Conservation (phyloP, 2,797 vertebrate species). For the Masticophis lateralis region DNA sequence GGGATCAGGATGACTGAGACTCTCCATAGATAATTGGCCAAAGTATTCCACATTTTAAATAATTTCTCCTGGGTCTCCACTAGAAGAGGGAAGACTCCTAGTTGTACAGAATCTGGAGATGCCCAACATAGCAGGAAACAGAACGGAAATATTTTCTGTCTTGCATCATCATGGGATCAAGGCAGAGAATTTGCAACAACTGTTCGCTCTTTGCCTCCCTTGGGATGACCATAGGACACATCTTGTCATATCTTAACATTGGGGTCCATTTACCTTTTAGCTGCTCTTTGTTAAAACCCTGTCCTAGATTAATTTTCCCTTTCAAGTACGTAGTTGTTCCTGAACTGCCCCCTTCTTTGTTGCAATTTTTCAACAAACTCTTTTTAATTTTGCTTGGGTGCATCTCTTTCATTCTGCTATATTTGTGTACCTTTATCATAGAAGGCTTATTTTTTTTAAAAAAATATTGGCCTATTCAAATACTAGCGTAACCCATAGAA, state of each 20-base stretch:
- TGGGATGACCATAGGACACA: background rate
- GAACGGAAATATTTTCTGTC: background rate
- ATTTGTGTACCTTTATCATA: conserved; percentile 14
- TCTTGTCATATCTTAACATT: background rate
- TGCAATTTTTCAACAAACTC: background rate
- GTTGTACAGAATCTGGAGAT: background rate
- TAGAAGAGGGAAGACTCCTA: background rate
- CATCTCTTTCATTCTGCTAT: conserved; percentile 36
- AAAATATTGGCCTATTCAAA: conserved; percentile 23
- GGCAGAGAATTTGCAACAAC: background rate
- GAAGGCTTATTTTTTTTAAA: background rate
- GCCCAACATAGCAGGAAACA: background rate
- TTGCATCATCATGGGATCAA: background rate
- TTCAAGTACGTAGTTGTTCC: background rate
- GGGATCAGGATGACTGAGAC: background rate
- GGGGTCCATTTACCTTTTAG: background rate
- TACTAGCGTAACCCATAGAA: background rate
- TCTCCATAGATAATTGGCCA: background rate
- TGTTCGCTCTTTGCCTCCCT: background rate
- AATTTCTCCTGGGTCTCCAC: background rate
- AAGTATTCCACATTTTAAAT: background rate
- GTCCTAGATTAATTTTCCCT: background rate
- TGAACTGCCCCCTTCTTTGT: background rate
- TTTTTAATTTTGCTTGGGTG: conserved; percentile 37
- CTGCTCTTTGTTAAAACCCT: background rate